Percentiles rank a stretch among this genome's conserved stretches.
These are phyloP conservation scores for Oncorhynchus mykiss DNA, from an alignment of 2,113 vertebrate species.

Conservation along the genomic window DNA sequence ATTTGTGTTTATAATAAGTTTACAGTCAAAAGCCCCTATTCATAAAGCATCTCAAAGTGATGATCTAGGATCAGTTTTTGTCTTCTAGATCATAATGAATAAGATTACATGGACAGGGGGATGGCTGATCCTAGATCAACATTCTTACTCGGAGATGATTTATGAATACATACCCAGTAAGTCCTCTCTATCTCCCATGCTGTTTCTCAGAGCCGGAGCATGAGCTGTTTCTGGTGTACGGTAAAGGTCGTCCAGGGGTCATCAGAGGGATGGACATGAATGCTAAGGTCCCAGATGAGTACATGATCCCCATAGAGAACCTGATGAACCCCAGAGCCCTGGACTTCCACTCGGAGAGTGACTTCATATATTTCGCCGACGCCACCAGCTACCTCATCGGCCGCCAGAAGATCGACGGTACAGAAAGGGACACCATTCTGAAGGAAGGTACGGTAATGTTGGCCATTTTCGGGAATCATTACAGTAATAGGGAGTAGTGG, in stretches of 20 bases:
- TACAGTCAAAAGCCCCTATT: no score
- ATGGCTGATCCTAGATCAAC: no score
- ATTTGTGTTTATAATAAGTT: no score
- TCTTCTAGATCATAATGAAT: no score
- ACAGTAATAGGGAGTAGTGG: no score
- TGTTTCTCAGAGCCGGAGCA: constrained; percentile 86
- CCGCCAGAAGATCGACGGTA: constrained; percentile 95
- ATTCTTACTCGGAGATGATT: no score
- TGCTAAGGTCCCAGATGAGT: constrained; percentile 91
- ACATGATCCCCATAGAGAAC: constrained; percentile 98
- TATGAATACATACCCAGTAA: no score
- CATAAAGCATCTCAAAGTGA: no score
- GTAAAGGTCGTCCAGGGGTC: constrained; percentile 93
- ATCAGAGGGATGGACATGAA: constrained; percentile 97
- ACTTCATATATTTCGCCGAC: constrained; percentile 96
- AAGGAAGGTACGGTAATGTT: constrained; percentile 82
- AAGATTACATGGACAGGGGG: no score
- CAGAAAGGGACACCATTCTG: constrained; percentile 88
- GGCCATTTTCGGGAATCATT: not conserved
- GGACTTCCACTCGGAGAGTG: constrained; percentile 91
- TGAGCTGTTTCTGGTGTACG: constrained; percentile 93
- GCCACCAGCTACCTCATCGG: constrained; percentile 95
- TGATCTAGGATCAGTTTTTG: no score
- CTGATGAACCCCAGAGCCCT: constrained; percentile 94
- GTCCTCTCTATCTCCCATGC: not conserved